A percentile compares a stretch with the other conserved stretches of the same genome.
phyloP scores from a whole-genome alignment of 2,113 vertebrate genomes.

The Laticauda colubrina region DNA sequence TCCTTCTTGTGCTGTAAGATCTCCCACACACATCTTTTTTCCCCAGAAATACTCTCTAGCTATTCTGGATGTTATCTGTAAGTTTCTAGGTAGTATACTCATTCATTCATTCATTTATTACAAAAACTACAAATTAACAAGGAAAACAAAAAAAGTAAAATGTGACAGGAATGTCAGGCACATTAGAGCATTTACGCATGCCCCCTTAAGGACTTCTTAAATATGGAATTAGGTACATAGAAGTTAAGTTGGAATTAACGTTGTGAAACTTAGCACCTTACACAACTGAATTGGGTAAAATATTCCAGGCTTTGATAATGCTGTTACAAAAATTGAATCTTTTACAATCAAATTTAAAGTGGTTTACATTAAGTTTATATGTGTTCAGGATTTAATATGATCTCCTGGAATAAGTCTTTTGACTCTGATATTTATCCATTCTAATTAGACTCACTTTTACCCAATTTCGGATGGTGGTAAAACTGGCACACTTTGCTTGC shows the following conservation, averaged over 20 bases:
- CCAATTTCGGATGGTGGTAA: neutral
- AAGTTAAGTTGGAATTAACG: neutral
- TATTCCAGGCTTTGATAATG: too few species aligned
- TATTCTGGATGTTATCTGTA: neutral
- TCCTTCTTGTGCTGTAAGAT: neutral
- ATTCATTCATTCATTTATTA: neutral
- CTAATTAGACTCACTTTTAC: neutral
- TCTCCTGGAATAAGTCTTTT: neutral
- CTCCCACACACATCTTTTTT: neutral
- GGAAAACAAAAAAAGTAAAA: neutral
- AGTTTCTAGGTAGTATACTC: neutral
- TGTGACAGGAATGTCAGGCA: neutral
- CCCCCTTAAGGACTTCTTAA: neutral
- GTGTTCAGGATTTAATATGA: neutral
- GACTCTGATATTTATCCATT: neutral
- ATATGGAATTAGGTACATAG: neutral
- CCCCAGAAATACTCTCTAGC: neutral
- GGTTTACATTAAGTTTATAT: neutral
- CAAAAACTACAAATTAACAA: neutral
- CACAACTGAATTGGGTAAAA: neutral
- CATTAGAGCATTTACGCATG: neutral
- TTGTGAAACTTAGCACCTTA: neutral
- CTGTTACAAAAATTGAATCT: too few species aligned
- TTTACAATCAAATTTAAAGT: too few species aligned
- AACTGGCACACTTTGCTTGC: neutral